Evolutionary conservation across 2,797 vertebrate genomes (phyloP), one percentile per base, ranked within the genome.

Genomic region (Melanotaenia parkinsoni): DNA sequence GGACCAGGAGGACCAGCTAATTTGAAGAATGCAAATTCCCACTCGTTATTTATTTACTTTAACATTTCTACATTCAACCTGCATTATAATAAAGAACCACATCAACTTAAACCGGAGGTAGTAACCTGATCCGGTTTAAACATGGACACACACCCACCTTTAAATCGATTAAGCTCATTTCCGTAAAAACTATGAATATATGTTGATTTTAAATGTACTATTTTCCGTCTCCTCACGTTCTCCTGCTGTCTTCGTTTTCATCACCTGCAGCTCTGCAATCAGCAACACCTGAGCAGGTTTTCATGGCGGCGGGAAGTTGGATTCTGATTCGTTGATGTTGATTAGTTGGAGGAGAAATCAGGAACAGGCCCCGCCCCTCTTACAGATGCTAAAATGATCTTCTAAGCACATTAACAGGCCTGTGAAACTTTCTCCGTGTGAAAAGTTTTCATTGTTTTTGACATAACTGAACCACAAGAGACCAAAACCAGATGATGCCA

Each of bases 1-100:
- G 35, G 56, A 88, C 45, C 67, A 84, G 22, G 40, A 91, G 60
- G 75, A 76, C 16, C 40, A 91, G 75, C 91, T 90, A 69, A 0
- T 40, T 26, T 7, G 32, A 58, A 70, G 0, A 63, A 61, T 10
- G 0, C 38, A 80, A 12, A 59, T 24, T 63, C 61, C 0, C 2
- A 38, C 5, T 30, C 4, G 30, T 30, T 30, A 30, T 30, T 30
- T 30, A 33, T 33, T 33, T 33, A 33, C 32, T 33, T 33, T 8
- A 33, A 33, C 32, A 33, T 33, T 33, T 7, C 32, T 33, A 33
- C 32, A 33, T 33, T 33, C 32, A 33, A 35, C 8, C 32, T 4
- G 2, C 10, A 0, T 63, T 24, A 6, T 22, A 4, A 5, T 10
- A 13, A 13, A 38, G 35, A 8, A 35, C 35, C 7, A 35, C 7